Percentiles rank a stretch among this genome's conserved stretches.
These are phyloP conservation scores for Nemotelus nigrinus DNA, from an alignment of 2,888 invertebrate species.

Conservation along the genomic window DNA sequence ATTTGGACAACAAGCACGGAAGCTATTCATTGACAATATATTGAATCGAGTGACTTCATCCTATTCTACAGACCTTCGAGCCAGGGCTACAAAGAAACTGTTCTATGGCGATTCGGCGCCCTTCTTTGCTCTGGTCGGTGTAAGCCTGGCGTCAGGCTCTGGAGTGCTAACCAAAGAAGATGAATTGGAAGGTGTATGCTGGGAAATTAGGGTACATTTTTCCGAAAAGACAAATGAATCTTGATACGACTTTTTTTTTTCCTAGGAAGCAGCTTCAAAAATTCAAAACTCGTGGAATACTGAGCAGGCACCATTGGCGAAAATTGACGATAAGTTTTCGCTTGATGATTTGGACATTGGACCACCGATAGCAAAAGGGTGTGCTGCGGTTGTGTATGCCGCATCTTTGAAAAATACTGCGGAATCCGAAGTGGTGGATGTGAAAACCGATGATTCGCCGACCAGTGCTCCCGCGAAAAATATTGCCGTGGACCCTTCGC, in stretches of 20 bases:
- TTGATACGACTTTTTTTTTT: not conserved
- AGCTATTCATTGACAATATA: constrained; percentile 76
- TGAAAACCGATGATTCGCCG: not conserved
- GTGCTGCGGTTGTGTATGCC: constrained; percentile 82
- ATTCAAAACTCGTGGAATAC: constrained; percentile 60
- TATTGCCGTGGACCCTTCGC: not conserved
- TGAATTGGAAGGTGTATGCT: constrained; percentile 80
- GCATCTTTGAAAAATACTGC: constrained; percentile 67
- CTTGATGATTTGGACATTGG: constrained; percentile 75
- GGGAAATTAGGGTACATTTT: constrained; percentile 75
- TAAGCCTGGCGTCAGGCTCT: constrained; percentile 77
- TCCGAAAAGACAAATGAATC: too few relatives aligned
- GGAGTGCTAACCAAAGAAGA: constrained; percentile 80
- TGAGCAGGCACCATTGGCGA: constrained; percentile 58
- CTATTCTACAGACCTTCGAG: constrained; percentile 71
- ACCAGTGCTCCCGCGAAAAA: constrained; percentile 35
- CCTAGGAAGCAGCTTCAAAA: constrained; percentile 60
- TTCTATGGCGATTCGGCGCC: constrained; percentile 77
- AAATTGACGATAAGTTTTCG: constrained; percentile 65
- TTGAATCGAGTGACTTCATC: constrained; percentile 75
- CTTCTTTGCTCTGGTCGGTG: constrained; percentile 78
- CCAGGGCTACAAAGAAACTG: constrained; percentile 71
- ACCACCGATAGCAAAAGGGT: constrained; percentile 79
- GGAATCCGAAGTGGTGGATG: not conserved
- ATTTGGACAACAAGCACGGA: constrained; percentile 72